A percentile compares a stretch with the other conserved stretches of the same genome.
phyloP scores from a whole-genome alignment of 2,888 invertebrate species.

The Toxonevra muliebris region DNA sequence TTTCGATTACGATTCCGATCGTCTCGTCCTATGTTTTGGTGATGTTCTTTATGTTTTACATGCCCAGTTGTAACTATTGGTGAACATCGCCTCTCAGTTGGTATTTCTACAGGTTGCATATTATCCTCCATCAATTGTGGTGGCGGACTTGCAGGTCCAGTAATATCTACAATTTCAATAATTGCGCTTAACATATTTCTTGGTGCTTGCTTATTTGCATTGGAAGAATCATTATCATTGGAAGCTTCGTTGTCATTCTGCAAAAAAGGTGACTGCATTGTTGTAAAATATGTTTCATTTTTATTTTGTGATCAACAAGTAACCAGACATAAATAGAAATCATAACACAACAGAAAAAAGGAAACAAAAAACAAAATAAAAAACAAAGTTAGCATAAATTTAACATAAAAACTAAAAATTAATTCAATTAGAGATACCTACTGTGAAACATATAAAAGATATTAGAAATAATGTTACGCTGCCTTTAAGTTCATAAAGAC shows the following conservation, averaged over 20 bases:
- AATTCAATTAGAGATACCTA: background rate
- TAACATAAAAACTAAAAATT: constrained; percentile 7
- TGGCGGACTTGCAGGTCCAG: constrained; percentile 49
- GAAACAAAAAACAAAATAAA: constrained; percentile 24
- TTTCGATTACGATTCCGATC: constrained; percentile 8
- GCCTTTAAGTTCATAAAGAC: too few relatives aligned
- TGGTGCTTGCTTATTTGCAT: constrained; percentile 23
- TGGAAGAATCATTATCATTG: constrained; percentile 35
- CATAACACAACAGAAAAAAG: constrained; percentile 19
- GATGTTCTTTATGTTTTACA: background rate
- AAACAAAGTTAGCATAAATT: constrained; percentile 16
- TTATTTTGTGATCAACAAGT: constrained; percentile 10
- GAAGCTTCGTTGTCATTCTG: constrained; percentile 38
- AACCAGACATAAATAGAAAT: constrained; percentile 23
- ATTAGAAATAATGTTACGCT: too few relatives aligned
- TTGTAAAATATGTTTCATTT: background rate
- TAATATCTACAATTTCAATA: constrained; percentile 37
- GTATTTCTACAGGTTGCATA: constrained; percentile 46
- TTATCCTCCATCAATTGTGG: constrained; percentile 40
- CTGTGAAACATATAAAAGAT: too few relatives aligned
- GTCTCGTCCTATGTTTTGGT: constrained; percentile 17
- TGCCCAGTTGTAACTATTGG: constrained; percentile 21
- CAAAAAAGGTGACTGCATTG: constrained; percentile 37
- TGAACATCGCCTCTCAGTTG: constrained; percentile 47
- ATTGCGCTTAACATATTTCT: constrained; percentile 24